Evolutionary conservation across 2,797 vertebrate species (phyloP).

Genomic region (Ispidina lecontei): DNA sequence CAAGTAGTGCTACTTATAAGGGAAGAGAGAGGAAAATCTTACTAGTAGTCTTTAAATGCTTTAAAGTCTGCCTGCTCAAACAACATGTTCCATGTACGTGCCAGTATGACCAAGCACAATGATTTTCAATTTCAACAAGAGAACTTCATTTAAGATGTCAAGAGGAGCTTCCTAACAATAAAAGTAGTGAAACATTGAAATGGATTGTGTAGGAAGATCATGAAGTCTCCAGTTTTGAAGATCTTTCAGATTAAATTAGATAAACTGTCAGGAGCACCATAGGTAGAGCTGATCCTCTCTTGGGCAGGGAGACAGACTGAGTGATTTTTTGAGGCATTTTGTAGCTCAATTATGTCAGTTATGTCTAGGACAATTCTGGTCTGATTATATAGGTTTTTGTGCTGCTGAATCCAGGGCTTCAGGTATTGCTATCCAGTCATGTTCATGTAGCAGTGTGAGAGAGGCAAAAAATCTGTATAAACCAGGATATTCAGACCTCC

Average conservation of each 20-base stretch:
- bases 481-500: neutral
- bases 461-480: neutral
- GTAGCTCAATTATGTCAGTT: neutral
- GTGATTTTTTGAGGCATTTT: neutral
- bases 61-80: neutral
- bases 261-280: neutral
- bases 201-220: neutral
- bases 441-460: neutral
- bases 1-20: neutral
- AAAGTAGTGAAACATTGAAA: neutral
- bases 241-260: neutral
- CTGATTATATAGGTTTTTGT: neutral
- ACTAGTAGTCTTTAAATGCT: neutral
- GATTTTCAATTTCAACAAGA: neutral
- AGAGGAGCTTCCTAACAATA: neutral
- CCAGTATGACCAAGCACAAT: neutral
- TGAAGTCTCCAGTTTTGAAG: neutral
- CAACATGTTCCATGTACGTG: accelerated
- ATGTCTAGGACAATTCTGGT: neutral
- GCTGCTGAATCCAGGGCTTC: neutral
- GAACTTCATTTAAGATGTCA: neutral
- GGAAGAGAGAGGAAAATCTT: neutral
- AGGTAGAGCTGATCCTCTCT: neutral
- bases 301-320: neutral
- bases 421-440: neutral